These are phyloP conservation scores for Cichladusa arquata DNA, from an alignment of 2,113 vertebrate genomes.

Conservation along the genomic window DNA sequence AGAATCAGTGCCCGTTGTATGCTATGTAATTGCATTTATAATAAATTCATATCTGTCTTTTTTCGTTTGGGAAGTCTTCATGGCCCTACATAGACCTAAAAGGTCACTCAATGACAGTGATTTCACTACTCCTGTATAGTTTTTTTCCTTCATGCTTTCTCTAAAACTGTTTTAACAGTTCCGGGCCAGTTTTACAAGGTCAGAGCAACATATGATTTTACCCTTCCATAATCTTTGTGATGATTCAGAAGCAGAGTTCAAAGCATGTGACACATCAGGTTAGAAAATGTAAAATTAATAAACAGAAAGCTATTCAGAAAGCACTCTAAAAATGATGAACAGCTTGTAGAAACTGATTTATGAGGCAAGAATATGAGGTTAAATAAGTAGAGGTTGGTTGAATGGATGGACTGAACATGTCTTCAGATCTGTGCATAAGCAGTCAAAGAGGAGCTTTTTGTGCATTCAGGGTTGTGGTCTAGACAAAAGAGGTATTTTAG, in stretches of 20 bases:
- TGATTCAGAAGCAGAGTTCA: not conserved
- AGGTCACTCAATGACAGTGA: not conserved
- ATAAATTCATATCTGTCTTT: not conserved
- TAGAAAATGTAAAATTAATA: conserved; percentile 37
- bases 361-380: not conserved
- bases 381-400: not conserved
- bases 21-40: not conserved
- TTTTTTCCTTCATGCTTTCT: not conserved
- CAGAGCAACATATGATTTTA: not conserved
- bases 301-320: conserved; percentile 19
- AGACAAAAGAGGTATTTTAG: not conserved
- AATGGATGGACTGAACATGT: not conserved
- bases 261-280: not conserved
- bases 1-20: not conserved
- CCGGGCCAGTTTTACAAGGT: conserved; percentile 1
- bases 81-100: not conserved
- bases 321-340: conserved; percentile 26
- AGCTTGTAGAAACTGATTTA: conserved; percentile 12
- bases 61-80: not conserved
- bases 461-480: not conserved
- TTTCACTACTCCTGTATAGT: not conserved
- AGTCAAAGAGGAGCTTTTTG: not conserved
- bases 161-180: not conserved
- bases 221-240: not conserved
- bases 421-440: not conserved